Percentiles rank a stretch among this genome's conserved stretches.
Evolutionary conservation across 2,888 invertebrate species (phyloP).

Genomic region (Flexamia atlantica): DNA sequence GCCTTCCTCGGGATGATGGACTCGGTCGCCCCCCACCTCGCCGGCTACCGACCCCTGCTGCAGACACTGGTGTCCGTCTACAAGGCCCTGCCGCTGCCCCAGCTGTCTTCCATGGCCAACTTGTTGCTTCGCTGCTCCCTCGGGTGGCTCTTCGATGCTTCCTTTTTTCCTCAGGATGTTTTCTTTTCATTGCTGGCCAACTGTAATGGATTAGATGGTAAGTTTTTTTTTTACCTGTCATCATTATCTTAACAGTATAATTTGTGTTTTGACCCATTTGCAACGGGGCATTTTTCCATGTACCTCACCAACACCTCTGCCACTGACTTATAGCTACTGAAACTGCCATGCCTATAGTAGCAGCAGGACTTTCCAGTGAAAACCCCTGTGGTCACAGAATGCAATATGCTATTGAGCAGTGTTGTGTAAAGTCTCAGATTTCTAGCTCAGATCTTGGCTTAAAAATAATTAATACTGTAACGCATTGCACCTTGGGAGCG

Average conservation of each 20-base stretch:
- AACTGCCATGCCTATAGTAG: no score
- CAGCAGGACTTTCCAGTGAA: no score
- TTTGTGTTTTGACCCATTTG: no score
- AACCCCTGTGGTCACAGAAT: no score
- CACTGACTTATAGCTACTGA: no score
- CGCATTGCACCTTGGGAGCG: no score
- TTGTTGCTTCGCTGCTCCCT: constrained; percentile 50
- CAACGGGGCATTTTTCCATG: no score
- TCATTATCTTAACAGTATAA: neutral
- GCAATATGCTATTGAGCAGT: no score
- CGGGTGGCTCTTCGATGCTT: constrained; percentile 62
- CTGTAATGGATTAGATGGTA: neutral
- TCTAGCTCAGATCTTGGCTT: no score
- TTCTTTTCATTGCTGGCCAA: constrained; percentile 24
- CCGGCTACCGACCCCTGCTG: constrained; percentile 30
- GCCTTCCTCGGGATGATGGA: constrained; percentile 64
- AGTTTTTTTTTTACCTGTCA: neutral
- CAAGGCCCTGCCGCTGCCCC: constrained; percentile 6
- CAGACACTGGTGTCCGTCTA: constrained; percentile 42
- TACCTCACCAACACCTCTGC: no score
- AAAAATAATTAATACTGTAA: no score
- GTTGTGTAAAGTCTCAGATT: no score
- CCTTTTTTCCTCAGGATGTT: constrained; percentile 50
- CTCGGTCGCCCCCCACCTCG: constrained; percentile 38
- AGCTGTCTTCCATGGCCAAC: neutral